Evolutionary conservation across 2,113 vertebrate genomes (phyloP), one percentile per base, ranked within the genome.

Genomic region (Siniperca chuatsi): DNA sequence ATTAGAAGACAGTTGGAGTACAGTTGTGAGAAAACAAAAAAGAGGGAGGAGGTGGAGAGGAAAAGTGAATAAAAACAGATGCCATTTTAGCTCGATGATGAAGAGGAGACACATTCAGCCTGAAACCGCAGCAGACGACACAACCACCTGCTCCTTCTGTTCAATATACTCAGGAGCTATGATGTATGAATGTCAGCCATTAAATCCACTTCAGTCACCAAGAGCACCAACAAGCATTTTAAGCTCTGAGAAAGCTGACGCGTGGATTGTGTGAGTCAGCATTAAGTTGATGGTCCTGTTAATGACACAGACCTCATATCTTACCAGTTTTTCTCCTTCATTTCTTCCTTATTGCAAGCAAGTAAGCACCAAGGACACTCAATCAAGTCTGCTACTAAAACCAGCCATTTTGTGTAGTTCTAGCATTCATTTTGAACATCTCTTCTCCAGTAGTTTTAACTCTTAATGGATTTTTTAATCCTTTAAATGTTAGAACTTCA

Each of bases 121-220:
- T 20, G 25, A 42, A 46, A 11, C n/a, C 40, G 16, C 33, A 35
- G 68, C 70, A 57, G 23, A 37, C 0, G 18, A 46, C n/a, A 55
- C 71, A 71, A 64, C 75, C 67, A 66, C 37, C 75, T 78, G 82
- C 75, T 84, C 73, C 74, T 54, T 58, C 61, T 40, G 23, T 21
- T 40, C 13, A 48, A 13, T 20, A 46, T 12, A n/a, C 21, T 10
- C 40, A 1, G 23, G 8, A 40, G 37, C 40, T 29, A 0, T 18
- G 50, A 48, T 46, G n/a, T 10, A 50, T 18, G 2, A 18, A 25
- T 23, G 33, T 70, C 66, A 37, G 16, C 23, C 4, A 13, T 58
- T n/a, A n/a, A 37, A 64, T 35, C 58, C 42, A 61, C n/a, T 40
- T n/a, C 37, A 42, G 61, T 44, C 35, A 57, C 40, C 48, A 57